Evolutionary conservation across 2,888 invertebrate species (phyloP).

Genomic region (Agonopterix alstromeriana): DNA sequence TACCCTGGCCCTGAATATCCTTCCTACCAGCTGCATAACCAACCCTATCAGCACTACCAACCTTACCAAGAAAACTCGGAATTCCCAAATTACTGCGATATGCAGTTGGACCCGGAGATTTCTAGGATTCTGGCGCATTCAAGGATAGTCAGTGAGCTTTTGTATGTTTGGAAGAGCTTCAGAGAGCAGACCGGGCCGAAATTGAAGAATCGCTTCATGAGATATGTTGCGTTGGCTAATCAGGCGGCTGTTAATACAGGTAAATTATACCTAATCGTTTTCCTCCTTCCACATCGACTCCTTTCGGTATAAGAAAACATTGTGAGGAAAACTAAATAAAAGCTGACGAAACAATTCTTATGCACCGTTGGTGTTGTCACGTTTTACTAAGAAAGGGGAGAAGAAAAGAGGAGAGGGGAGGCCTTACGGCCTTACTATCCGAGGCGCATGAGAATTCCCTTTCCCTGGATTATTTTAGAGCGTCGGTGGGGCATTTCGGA

Average conservation of each 20-base stretch:
- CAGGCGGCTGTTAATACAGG: conserved; percentile 86
- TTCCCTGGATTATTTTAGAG: no score
- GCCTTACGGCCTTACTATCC: no score
- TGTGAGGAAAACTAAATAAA: no score
- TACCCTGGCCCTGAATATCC: conserved; percentile 19
- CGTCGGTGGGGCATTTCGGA: no score
- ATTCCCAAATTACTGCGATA: conserved; percentile 70
- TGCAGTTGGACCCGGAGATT: conserved; percentile 80
- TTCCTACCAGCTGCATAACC: conserved; percentile 37
- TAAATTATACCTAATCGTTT: conserved; percentile 27
- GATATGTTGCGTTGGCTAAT: conserved; percentile 88
- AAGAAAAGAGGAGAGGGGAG: no score
- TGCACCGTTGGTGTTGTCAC: no score
- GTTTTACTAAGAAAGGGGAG: no score
- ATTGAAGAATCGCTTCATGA: conserved; percentile 84
- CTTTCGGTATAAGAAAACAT: no score
- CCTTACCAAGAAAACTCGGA: conserved; percentile 37
- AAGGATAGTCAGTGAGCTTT: conserved; percentile 83
- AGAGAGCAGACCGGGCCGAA: conserved; percentile 87
- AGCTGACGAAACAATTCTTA: no score
- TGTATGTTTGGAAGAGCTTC: conserved; percentile 89
- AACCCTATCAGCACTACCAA: conserved; percentile 52
- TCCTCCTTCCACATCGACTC: no score
- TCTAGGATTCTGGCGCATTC: conserved; percentile 82
- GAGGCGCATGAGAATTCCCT: no score